Evolutionary conservation across 2,797 vertebrate genomes (phyloP).

Genomic region (Delichon dasypus): DNA sequence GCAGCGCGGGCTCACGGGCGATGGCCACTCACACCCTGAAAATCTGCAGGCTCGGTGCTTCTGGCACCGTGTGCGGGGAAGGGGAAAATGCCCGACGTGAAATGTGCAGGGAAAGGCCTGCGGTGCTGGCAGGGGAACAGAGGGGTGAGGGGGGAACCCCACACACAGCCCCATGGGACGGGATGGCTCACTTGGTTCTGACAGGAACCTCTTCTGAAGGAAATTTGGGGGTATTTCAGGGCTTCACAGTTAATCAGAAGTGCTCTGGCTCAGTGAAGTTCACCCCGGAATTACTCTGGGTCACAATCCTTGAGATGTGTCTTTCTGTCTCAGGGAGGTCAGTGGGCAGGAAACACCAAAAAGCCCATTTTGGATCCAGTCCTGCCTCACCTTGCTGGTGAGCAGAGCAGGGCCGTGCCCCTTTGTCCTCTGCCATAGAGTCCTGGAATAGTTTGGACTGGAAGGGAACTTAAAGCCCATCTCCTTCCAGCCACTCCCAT

Average conservation of each 20-base stretch:
- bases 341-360: not conserved
- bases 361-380: not conserved
- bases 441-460: not conserved
- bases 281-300: not conserved
- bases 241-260: not conserved
- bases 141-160: not conserved
- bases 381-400: not conserved
- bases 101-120: not conserved
- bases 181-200: not conserved
- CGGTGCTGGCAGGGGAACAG: not conserved
- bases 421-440: not conserved
- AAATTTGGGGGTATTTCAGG: not conserved
- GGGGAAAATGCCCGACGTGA: rapidly evolving
- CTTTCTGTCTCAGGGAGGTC: not conserved
- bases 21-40: rapidly evolving
- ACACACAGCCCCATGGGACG: not conserved
- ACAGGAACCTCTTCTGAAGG: not conserved
- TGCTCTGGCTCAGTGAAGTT: not conserved
- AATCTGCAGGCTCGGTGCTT: rapidly evolving
- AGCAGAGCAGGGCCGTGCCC: no score
- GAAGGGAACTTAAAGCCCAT: not conserved
- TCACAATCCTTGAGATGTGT: not conserved
- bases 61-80: rapidly evolving
- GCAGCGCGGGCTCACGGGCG: not conserved
- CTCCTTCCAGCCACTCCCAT: rapidly evolving